Conservation (phyloP, 2,113 vertebrate genomes). For the Hydropotes inermis region DNA sequence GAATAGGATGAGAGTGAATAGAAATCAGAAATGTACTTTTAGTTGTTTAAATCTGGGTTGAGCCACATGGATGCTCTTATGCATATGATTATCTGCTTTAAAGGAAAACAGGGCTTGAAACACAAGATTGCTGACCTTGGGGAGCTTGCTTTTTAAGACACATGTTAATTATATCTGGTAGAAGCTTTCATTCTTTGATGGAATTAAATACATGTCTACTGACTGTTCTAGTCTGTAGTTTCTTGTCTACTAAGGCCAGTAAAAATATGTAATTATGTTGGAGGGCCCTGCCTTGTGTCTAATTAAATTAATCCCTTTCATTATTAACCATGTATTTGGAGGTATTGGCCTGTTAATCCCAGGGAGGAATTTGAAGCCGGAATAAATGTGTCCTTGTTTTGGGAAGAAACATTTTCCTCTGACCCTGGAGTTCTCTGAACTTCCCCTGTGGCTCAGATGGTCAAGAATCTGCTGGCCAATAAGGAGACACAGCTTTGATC, state of each 20-base stretch:
- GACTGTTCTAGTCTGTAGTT: not conserved
- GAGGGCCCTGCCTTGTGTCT: not conserved
- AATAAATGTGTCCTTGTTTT: not conserved
- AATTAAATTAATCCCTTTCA: not conserved
- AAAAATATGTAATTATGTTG: not conserved
- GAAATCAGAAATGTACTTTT: not conserved
- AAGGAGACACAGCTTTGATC: not conserved
- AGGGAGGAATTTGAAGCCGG: not conserved
- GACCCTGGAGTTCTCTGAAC: not conserved
- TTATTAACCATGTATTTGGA: not conserved
- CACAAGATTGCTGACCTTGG: not conserved
- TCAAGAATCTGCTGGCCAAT: not conserved
- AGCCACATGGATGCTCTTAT: not conserved
- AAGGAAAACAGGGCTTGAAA: not conserved
- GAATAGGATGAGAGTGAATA: not conserved
- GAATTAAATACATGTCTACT: not conserved
- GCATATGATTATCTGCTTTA: not conserved
- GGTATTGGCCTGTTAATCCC: not conserved
- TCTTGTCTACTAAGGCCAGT: not conserved
- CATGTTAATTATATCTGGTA: not conserved
- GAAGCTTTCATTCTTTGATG: not conserved
- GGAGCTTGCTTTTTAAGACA: not conserved
- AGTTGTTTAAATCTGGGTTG: slow-evolving; percentile 10
- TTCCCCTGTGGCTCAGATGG: not conserved
- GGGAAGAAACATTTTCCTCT: not conserved